Evolutionary conservation across 2,797 vertebrate genomes (phyloP).

Genomic region (Hapalemur alaotrensis): DNA sequence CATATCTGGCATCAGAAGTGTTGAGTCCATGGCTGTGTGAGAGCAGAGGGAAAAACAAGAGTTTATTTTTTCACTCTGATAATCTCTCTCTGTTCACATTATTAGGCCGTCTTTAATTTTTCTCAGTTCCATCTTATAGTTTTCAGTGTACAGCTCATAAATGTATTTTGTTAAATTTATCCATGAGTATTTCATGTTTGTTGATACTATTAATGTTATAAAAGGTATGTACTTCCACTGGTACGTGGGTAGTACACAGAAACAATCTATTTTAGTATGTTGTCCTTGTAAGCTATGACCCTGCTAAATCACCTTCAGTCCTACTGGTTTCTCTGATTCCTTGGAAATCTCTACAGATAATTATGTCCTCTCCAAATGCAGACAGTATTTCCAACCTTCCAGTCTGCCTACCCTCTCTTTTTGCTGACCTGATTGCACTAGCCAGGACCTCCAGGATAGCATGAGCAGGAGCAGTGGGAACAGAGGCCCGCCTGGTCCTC

Average conservation of each 20-base stretch:
- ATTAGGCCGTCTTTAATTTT: background rate
- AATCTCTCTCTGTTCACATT: background rate
- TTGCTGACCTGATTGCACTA: background rate
- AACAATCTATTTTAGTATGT: background rate
- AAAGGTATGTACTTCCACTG: background rate
- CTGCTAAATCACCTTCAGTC: background rate
- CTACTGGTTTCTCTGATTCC: background rate
- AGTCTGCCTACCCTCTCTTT: background rate
- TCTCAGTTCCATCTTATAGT: background rate
- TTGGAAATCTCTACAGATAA: background rate
- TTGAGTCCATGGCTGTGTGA: background rate
- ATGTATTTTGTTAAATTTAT: background rate
- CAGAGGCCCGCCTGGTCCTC: background rate
- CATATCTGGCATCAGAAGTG: slow-evolving; percentile 10
- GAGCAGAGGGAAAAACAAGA: background rate
- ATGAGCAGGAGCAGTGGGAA: fast-evolving
- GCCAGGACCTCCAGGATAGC: background rate
- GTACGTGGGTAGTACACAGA: background rate
- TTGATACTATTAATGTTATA: background rate
- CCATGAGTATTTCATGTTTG: background rate
- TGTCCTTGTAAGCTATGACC: background rate
- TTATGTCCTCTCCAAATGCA: background rate
- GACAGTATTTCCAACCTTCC: background rate
- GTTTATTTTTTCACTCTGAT: background rate
- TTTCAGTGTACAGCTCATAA: background rate